Evolutionary conservation across 2,797 vertebrate genomes (phyloP).

Genomic region (Catharus ustulatus): DNA sequence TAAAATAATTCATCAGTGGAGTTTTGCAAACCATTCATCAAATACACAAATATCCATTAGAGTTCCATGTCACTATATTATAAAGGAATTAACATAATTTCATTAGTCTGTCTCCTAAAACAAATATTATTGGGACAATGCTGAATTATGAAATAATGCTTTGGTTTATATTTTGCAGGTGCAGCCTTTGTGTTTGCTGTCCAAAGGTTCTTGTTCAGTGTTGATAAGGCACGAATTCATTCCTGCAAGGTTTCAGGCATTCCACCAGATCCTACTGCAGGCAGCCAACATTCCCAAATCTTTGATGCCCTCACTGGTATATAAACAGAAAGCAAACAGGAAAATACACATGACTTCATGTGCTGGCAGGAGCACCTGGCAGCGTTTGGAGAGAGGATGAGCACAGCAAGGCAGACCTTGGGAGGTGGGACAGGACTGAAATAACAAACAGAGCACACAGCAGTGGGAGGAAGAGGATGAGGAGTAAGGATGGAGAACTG

Average conservation of each 20-base stretch:
- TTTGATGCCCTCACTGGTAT: neutral
- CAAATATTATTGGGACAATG: fast-evolving
- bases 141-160: neutral
- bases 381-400: neutral
- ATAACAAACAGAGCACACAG: neutral
- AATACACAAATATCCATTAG: neutral
- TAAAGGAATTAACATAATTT: neutral
- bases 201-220: neutral
- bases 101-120: neutral
- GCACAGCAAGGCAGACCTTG: neutral
- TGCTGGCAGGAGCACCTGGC: constrained; percentile 3
- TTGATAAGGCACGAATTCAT: neutral
- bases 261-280: neutral
- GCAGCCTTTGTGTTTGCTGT: neutral
- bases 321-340: neutral
- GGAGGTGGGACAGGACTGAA: neutral
- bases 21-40: neutral
- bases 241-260: neutral
- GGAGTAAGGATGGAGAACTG: neutral
- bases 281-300: neutral
- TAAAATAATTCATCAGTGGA: neutral
- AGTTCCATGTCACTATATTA: fast-evolving
- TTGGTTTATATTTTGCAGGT: neutral
- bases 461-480: neutral
- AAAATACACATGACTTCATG: constrained; percentile 35